Evolutionary conservation across 2,797 vertebrate genomes (phyloP).

Genomic region (Sphenopsis melanotis): DNA sequence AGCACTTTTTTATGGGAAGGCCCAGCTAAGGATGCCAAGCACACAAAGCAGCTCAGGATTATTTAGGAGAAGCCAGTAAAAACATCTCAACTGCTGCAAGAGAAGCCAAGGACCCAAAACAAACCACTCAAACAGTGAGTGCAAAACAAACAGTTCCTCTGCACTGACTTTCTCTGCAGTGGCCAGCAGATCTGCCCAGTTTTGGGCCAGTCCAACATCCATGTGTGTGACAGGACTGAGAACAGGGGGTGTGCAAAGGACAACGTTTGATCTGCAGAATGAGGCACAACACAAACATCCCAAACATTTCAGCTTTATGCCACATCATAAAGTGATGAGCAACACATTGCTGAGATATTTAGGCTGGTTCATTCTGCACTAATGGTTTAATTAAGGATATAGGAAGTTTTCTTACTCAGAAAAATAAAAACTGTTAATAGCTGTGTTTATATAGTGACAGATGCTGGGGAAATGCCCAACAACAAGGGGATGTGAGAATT

Average conservation of each 20-base stretch:
- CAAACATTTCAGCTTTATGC: not conserved
- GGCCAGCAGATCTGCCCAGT: not conserved
- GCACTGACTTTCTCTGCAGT: not conserved
- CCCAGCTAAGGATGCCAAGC: not conserved
- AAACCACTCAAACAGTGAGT: not conserved
- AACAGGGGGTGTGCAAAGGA: not conserved
- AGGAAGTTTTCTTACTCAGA: not conserved
- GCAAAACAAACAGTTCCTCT: not conserved
- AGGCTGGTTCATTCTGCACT: not conserved
- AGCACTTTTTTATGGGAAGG: not conserved
- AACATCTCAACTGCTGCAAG: not conserved
- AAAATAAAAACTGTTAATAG: not conserved
- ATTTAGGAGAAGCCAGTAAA: not conserved
- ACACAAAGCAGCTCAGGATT: not conserved
- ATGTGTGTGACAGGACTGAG: not conserved
- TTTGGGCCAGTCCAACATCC: not conserved
- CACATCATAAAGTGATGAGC: not conserved
- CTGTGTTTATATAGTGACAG: not conserved
- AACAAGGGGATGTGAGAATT: not conserved
- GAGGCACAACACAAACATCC: not conserved
- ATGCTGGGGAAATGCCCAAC: not conserved
- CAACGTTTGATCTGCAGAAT: not conserved
- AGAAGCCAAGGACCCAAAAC: not conserved
- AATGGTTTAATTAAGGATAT: not conserved
- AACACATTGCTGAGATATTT: not conserved